These are phyloP conservation scores for Nerophis lumbriciformis DNA, from an alignment of 2,113 vertebrate genomes.

Conservation along the genomic window DNA sequence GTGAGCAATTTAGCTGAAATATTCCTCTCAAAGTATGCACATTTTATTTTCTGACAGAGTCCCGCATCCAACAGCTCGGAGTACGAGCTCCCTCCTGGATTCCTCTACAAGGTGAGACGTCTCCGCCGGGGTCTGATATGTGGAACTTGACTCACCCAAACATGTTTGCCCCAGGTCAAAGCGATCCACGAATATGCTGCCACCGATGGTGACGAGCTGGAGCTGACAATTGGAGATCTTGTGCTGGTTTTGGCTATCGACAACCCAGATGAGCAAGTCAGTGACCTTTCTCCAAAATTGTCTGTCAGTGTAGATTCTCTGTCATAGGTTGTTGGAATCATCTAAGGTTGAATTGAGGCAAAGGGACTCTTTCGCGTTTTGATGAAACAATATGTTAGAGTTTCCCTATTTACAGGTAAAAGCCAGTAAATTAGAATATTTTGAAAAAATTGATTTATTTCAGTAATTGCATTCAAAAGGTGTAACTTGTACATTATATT, in stretches of 20 bases:
- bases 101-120: constrained; percentile 83
- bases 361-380: too few species aligned
- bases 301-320: too few species aligned
- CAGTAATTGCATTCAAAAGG: too few species aligned
- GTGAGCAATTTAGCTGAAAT: background rate
- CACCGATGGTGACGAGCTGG: constrained; percentile 87
- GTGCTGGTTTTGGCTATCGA: constrained; percentile 89
- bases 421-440: too few species aligned
- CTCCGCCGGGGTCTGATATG: background rate
- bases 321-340: too few species aligned
- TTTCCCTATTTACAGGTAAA: too few species aligned
- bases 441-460: too few species aligned
- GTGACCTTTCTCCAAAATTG: background rate
- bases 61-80: constrained; percentile 79
- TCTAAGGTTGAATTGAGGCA: too few species aligned
- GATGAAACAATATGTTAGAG: too few species aligned
- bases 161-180: constrained; percentile 74
- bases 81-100: constrained; percentile 83
- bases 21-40: background rate
- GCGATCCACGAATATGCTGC: constrained; percentile 88
- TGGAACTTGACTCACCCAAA: background rate
- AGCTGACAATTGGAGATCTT: constrained; percentile 83
- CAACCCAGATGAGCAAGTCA: constrained; percentile 90
- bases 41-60: constrained; percentile 59
- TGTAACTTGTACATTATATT: too few species aligned